Base-by-base conservation (phyloP, 2,797 vertebrate genomes). In the Coendou prehensilis region DNA sequence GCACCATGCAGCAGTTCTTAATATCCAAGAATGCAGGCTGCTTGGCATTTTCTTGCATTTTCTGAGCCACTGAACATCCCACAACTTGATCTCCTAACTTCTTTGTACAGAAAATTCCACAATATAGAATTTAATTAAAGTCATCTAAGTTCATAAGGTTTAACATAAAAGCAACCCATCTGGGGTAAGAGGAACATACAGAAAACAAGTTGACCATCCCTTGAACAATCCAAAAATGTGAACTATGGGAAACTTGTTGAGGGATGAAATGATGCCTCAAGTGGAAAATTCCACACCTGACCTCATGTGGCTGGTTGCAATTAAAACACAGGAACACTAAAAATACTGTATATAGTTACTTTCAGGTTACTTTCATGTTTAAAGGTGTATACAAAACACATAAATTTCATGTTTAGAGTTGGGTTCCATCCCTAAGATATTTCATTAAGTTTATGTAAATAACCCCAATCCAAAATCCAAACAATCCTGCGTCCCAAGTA, bases 41-140 rank as follows among this genome's bases (percentile, higher is more conserved):
- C 33, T 83, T 95, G 87, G 89, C 67, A 92, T 96, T 89, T 97
- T 84, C 84, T 91, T 95, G 71, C n/a, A 91, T 87, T 96, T 59
- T 76, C 87, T 37, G 71, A 92, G 89, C 56, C 73, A 96, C 61
- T 86, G 61, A 82, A 81, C 54, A 9, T 41, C 84, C 95, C 87
- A 96, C 96, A 90, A 89, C 28, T 89, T 71, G 47, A 93, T 83
- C 61, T 61, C 59, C 89, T 59, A 92, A 92, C 56, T 89, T 86
- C 54, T 56, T 87, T 76, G 90, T 78, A 86, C 45, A 91, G 83
- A 80, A 71, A 93, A 88, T 63, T 88, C 41, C 37, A 50, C 1
- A 50, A 87, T 50, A 92, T 22, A 52, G 22, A 76, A 94, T 67
- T 87, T 71, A 84, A 86, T 30, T 75, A 75, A 75, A 75, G 11